These are phyloP conservation scores for Poeciliopsis infans DNA, from an alignment of 2,797 vertebrate genomes.

Conservation along the genomic window DNA sequence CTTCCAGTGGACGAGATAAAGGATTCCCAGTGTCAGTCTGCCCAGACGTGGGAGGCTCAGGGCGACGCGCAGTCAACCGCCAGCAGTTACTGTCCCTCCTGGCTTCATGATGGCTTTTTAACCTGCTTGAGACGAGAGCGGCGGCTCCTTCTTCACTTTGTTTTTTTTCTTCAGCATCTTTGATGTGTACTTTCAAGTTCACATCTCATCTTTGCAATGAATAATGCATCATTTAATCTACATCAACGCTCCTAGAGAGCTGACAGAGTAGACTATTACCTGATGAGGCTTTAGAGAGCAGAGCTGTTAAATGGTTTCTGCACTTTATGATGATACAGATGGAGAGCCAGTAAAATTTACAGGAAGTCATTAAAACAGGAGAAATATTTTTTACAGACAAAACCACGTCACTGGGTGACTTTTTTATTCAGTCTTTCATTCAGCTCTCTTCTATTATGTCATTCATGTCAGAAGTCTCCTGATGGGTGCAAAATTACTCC, in stretches of 20 bases:
- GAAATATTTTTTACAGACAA: constrained; percentile 19
- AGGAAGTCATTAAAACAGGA: constrained; percentile 8
- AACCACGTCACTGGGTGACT: background rate
- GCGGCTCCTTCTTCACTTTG: background rate
- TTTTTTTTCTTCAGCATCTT: background rate
- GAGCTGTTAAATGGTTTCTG: constrained; percentile 25
- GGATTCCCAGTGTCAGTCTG: constrained; percentile 20
- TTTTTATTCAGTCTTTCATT: background rate
- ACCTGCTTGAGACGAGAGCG: constrained; percentile 41
- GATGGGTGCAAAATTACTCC: background rate
- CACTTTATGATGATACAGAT: constrained; percentile 13
- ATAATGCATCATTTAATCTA: constrained; percentile 21
- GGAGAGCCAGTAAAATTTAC: constrained; percentile 19
- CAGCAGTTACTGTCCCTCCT: constrained; percentile 50
- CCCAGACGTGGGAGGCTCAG: constrained; percentile 37
- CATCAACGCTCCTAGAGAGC: constrained; percentile 2
- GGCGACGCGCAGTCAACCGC: constrained; percentile 26
- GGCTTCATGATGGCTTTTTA: constrained; percentile 50
- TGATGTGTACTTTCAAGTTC: constrained; percentile 10
- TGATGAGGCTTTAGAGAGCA: constrained; percentile 2
- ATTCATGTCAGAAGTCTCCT: constrained; percentile 1
- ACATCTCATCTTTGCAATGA: constrained; percentile 6
- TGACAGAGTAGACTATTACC: constrained; percentile 12
- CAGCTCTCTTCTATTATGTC: background rate
- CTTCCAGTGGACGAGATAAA: constrained; percentile 58